A percentile compares a stretch with the other conserved stretches of the same genome.
Conservation (phyloP, 2,113 vertebrate species). For the Heliornis fulica region DNA sequence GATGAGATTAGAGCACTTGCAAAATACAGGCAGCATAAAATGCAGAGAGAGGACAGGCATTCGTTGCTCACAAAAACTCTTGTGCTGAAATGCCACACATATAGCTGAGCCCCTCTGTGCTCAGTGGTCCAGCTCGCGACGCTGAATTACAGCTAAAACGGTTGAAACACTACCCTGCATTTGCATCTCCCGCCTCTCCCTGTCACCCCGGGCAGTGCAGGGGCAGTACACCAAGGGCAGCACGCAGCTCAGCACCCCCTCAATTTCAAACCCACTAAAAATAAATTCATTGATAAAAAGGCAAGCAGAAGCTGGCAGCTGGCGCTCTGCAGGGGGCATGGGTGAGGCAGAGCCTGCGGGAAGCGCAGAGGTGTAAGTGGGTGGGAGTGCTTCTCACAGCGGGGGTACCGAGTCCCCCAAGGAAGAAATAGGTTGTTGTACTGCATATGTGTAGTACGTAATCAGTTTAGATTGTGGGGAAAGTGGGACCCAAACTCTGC, state of each 20-base stretch:
- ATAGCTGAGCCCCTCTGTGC: neutral
- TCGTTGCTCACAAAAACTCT: neutral
- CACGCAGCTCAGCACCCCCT: neutral
- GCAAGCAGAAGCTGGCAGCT: neutral
- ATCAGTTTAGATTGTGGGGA: neutral
- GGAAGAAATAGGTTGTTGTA: no score
- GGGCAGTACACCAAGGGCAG: neutral
- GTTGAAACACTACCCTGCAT: neutral
- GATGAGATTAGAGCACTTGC: neutral
- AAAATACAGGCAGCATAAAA: neutral
- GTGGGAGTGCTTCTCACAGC: neutral
- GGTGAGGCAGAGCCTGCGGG: neutral
- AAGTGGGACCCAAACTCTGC: conserved; percentile 34
- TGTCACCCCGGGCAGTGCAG: neutral
- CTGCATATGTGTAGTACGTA: neutral
- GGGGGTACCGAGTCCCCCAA: neutral
- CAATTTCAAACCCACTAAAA: neutral
- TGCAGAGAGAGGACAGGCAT: neutral
- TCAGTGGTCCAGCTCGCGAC: neutral
- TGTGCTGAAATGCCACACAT: neutral
- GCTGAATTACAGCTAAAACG: neutral
- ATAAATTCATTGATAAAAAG: conserved; percentile 24
- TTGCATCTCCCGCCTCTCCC: neutral
- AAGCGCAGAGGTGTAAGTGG: neutral
- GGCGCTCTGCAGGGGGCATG: neutral